Base-by-base conservation (phyloP, 2,113 vertebrate genomes). In the Plotosus lineatus region DNA sequence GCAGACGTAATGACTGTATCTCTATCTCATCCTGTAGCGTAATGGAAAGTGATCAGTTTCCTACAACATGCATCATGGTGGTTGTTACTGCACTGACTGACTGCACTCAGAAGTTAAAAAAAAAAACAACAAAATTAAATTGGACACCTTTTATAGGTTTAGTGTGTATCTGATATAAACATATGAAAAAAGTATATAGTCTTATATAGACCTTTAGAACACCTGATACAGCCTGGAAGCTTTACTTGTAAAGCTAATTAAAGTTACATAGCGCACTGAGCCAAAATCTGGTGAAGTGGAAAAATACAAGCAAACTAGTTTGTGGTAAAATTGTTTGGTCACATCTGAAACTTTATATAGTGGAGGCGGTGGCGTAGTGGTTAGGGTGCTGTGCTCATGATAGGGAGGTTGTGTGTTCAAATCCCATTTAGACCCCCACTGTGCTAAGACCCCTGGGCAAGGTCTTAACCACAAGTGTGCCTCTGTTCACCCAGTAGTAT, bases 41-140 rank as follows among this genome's bases (percentile, higher is more conserved):
- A 48, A 56, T 33, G n/a, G 53, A 76, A 80, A 71, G 74, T 56
- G 46, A 82, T 83, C 48, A 79, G 66, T 78, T 75, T 86, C 78
- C 66, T 46, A 79, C 84, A 78, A 72, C 77, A 74, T 82, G 82
- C 4, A 7, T 19, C 15, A 36, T 6, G 28, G 6, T 36, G 4
- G 23, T 15, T 26, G 4, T n/a, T n/a, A 68, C 65, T 72, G 21
- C 42, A 71, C 66, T 71, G 7, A 11, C 38, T 23, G 4, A 23
- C 3, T 61, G 23, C 40, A 21, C 65, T 68, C 38, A 44, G 65
- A 42, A 68, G 36, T 23, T 10, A n/a, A n/a, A 68, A 4, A 21
- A 23, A n/a, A n/a, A 68, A 4, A 21, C 3, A 46, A 6, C 36
- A 21, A 63, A 36, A 23, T 40, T 17, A 9, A 40, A 9, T 23